Evolutionary conservation across 2,888 invertebrate species (phyloP).

Genomic region (Macroteleia sp.): DNA sequence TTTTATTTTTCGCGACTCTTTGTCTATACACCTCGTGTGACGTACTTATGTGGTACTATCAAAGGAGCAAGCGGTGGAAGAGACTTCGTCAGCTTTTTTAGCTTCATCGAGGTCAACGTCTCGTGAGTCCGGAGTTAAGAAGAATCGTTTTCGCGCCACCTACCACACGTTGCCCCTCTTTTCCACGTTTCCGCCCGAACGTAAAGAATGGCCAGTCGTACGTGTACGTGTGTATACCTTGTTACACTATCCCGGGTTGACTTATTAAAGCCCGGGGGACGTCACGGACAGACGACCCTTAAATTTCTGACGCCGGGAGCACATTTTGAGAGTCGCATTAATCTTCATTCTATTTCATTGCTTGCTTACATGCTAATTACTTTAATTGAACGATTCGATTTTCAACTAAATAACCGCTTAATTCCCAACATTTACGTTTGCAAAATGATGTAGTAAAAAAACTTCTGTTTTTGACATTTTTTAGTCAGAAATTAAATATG

Average conservation of each 20-base stretch:
- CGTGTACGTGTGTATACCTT: constrained; percentile 37
- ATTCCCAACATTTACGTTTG: no score
- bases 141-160: constrained; percentile 56
- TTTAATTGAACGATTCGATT: background rate
- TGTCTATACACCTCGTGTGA: constrained; percentile 59
- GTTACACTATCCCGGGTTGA: constrained; percentile 54
- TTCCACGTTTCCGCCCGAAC: constrained; percentile 32
- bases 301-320: constrained; percentile 2
- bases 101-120: constrained; percentile 61
- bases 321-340: constrained; percentile 18
- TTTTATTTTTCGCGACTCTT: constrained; percentile 47
- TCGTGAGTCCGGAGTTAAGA: constrained; percentile 52
- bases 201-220: constrained; percentile 54
- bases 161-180: constrained; percentile 42
- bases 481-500: no score
- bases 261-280: constrained; percentile 67
- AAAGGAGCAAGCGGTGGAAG: constrained; percentile 49
- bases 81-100: constrained; percentile 74
- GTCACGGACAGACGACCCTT: constrained; percentile 30
- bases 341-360: constrained; percentile 22
- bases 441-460: no score
- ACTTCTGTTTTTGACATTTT: no score
- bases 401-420: no score
- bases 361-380: background rate
- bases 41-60: constrained; percentile 58